Evolutionary conservation across 2,113 vertebrate genomes (phyloP), one percentile per base, ranked within the genome.

Genomic region (Isichthys henryi): DNA sequence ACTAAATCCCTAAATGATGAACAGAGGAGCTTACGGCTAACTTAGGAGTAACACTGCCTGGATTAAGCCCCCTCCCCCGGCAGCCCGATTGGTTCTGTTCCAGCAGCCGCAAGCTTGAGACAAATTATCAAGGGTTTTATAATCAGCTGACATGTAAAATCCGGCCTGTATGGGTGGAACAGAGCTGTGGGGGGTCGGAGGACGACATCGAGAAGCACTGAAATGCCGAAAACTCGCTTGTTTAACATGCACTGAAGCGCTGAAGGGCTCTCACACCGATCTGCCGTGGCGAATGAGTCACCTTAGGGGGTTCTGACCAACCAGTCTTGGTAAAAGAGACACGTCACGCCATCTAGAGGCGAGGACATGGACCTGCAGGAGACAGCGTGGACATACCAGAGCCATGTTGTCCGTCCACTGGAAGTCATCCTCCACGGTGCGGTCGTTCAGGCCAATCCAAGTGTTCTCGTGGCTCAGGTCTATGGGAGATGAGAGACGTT

Each of bases 361-460:
- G 15, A 19, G 74, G 13, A 43, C 2, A 17, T 17, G 31, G 35
- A 5, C 27, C 10, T 15, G 13, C 70, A 5, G 31, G 27, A 77
- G 31, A 31, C 70, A 19, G 13, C 0, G 31, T 5, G 17, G 35
- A 19, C 74, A 15, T 93, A 99, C 98, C 97, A 98, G 91, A 58
- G 94, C 97, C 0, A 97, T 97, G 94, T 97, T 98, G 94, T 99
- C 98, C 0, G 98, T 99, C 98, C 98, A 99, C 93, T 99, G 98
- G 94, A 99, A 99, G 88, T 99, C 98, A 39, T 98, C 96, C 92
- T 99, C 98, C 93, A 99, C 98, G 0, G 97, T 99, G n/a, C 98
- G 94, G 93, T 99, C 98, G 0, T 99, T 99, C 58, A 99, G 94
- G 31, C 98, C 98, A 0, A 99, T 97, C 98, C 98, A 99, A 0